Evolutionary conservation across 2,797 vertebrate species (phyloP), one percentile per base, ranked within the genome.

Genomic region (Dicrostonyx torquatus): DNA sequence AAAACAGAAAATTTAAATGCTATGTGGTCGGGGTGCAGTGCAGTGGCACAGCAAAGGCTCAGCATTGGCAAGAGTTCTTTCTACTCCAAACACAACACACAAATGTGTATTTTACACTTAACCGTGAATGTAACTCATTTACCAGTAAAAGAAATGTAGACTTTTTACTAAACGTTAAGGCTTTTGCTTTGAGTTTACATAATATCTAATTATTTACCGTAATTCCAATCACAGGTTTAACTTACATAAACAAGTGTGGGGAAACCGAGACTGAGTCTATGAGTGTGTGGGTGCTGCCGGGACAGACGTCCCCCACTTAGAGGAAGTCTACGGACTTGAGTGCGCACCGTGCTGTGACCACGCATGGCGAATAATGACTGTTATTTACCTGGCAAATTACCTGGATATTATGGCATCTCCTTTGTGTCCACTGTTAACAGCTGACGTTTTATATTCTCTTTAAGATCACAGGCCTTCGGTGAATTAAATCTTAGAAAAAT

Each of bases 351-450:
- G 18, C 26, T 22, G 5, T 88, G 50, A 84, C 50, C 37, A 60
- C 34, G 70, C 87, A 90, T 80, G 76, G 31, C 50, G 37, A 80
- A 89, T 18, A 80, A 87, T 24, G 68, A 70, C 24, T 50, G 70
- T 62, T 83, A 77, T 84, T 91, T 93, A 89, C 77, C 22, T 91
- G 68, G 82, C 6, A 70, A 88, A 95, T 93, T 62, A 92, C 93
- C 37, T 77, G 22, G 24, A 64, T 86, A 34, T 89, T 87, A 72
- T 66, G 31, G 80, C 86, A 76, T 40, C 18, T 92, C 45, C 78
- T 84, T 0, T 43, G 92, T 86, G 64, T 45, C 66, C 64, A 72
- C 84, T 90, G 88, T 84, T 84, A 77, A 26, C 77, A 60, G 77
- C 2, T 94, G 75, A 89, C 31, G 60, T 29, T 84, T 68, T 40